phyloP scores from a whole-genome alignment of 92 coral and sea anemone species.

The Desmophyllum pertusum region DNA sequence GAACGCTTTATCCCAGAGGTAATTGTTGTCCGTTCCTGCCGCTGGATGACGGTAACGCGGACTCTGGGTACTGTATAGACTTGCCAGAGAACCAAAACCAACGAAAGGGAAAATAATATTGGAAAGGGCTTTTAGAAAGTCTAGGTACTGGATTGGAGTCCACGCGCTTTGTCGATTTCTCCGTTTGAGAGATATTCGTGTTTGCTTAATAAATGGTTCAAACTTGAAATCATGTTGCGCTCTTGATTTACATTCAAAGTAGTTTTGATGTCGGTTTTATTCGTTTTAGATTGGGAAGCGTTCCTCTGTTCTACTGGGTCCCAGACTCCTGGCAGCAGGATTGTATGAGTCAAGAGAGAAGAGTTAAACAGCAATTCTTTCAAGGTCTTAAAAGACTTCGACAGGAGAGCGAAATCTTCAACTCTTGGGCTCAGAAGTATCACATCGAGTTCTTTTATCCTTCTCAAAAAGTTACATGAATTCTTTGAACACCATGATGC shows the following conservation, averaged over 20 bases:
- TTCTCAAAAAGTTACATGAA: slow-evolving; percentile 28
- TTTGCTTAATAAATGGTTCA: not conserved
- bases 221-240: not conserved
- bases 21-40: too few species aligned
- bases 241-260: not conserved
- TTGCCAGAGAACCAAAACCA: too few species aligned
- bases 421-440: slow-evolving; percentile 49
- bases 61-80: too few species aligned
- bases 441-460: slow-evolving; percentile 80
- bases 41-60: too few species aligned
- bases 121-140: too few species aligned
- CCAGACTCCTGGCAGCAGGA: slow-evolving; percentile 41
- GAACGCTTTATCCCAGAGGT: too few species aligned
- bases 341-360: slow-evolving; percentile 49
- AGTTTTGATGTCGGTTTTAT: not conserved
- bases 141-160: too few species aligned
- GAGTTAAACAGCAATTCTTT: slow-evolving; percentile 20
- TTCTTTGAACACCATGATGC: not conserved
- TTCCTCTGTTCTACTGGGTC: slow-evolving; percentile 67
- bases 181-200: not conserved
- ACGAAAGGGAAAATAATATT: too few species aligned
- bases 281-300: slow-evolving; percentile 12
- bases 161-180: too few species aligned
- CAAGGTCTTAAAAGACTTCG: slow-evolving; percentile 52
- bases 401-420: slow-evolving; percentile 52